Evolutionary conservation across 2,113 vertebrate genomes (phyloP).

Genomic region (Oreochromis tanganicae): DNA sequence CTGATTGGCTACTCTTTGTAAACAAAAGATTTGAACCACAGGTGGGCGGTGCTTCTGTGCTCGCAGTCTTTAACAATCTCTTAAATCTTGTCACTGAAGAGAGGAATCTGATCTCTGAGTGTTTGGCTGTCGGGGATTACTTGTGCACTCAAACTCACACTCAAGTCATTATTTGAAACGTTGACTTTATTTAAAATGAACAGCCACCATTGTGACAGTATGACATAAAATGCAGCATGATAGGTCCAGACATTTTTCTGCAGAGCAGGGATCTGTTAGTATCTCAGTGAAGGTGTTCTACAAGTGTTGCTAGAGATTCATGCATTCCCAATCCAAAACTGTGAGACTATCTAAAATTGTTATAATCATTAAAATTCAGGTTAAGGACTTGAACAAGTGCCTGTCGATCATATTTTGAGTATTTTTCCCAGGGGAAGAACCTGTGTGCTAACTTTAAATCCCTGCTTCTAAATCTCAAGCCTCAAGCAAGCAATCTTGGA

Average conservation of each 20-base stretch:
- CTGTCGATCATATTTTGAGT: not conserved
- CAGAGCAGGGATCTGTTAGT: not conserved
- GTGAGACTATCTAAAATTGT: not conserved
- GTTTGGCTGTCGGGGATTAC: not conserved
- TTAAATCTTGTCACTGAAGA: not conserved
- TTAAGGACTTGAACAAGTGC: not conserved
- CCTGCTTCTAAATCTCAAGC: not conserved
- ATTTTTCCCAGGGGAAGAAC: not conserved
- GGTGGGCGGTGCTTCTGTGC: not conserved
- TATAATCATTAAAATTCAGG: not conserved
- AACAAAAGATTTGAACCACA: not conserved
- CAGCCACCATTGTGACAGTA: fast-evolving
- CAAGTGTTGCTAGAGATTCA: not conserved
- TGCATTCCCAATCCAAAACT: not conserved
- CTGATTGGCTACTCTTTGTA: not conserved
- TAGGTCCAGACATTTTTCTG: not conserved
- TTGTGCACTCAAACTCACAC: not conserved
- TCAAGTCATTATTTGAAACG: not conserved
- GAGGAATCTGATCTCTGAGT: not conserved
- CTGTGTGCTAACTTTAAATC: not conserved
- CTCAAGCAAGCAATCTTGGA: not conserved
- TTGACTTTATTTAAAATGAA: not conserved
- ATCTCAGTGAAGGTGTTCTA: not conserved
- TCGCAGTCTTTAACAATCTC: not conserved
- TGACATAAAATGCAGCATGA: fast-evolving